Evolutionary conservation across 2,797 vertebrate species (phyloP), one percentile per base, ranked within the genome.

Genomic region (Arvicola amphibius): DNA sequence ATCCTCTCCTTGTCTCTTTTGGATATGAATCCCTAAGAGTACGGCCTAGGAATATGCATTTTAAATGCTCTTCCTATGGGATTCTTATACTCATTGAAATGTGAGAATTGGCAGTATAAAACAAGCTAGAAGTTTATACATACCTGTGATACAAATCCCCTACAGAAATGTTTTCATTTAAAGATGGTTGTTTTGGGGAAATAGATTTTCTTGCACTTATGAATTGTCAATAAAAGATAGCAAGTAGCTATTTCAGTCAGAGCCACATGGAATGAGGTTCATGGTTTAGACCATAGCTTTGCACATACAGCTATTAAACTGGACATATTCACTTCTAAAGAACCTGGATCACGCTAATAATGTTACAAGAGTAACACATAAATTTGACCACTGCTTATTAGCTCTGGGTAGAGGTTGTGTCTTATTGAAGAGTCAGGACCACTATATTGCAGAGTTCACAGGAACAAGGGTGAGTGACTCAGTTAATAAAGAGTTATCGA

Each of bases 161-260:
- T 80, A 67, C 40, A 46, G 59, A 84, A 84, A 56, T 83, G 63
- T 77, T 92, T 88, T 21, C 43, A 43, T 32, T 8, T 81, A 87
- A 80, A 23, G 32, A 83, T 88, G 40, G 56, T 16, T 61, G 3
- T 94, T 97, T 23, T 51, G 73, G 43, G 83, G 88, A 59, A 73
- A 16, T 63, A 17, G 1, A n/a, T 94, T 92, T 95, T 89, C 40
- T 88, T 90, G 27, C 43, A 88, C 76, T 53, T 84, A 84, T 93
- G 51, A 63, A 43, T 81, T 95, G 46, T 85, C 59, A 48, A 37
- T 21, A 56, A 69, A 86, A 61, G 87, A 34, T 11, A 63, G 37
- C 53, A 92, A 32, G 43, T 53, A 56, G n/a, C n/a, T 83, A 29
- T 71, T 90, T 94, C 16, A 88, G 59, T 56, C 73, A 92, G 71